Evolutionary conservation across 2,888 invertebrate genomes (phyloP).

Genomic region (Drosophila seclusa): DNA sequence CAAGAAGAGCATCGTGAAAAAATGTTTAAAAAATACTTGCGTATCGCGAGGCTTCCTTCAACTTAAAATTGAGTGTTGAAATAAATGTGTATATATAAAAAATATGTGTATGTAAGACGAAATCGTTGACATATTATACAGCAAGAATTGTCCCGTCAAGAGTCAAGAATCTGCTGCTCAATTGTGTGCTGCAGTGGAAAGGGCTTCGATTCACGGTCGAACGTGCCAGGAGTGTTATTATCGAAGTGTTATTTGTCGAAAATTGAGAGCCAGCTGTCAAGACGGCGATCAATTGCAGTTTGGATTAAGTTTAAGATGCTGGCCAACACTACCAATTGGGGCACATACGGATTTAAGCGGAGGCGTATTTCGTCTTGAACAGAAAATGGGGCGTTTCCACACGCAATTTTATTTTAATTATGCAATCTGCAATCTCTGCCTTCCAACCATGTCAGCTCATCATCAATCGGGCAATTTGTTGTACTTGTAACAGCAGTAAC

Average conservation of each 20-base stretch:
- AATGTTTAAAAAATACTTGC: not conserved
- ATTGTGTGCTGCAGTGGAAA: conserved; percentile 31
- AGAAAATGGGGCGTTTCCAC: conserved; percentile 45
- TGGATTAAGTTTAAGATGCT: conserved; percentile 1
- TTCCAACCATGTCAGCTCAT: conserved; percentile 61
- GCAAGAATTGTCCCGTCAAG: conserved; percentile 33
- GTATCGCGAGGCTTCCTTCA: not conserved
- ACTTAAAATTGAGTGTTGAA: conserved; percentile 46
- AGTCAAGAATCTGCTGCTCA: conserved; percentile 10
- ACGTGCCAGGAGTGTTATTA: not conserved
- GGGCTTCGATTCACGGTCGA: conserved; percentile 17
- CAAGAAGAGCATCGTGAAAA: not conserved
- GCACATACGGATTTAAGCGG: conserved; percentile 34
- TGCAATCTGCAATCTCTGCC: conserved; percentile 60
- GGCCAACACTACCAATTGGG: conserved; percentile 14
- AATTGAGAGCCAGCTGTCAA: conserved; percentile 36
- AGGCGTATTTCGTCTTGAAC: conserved; percentile 19
- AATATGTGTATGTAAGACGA: not conserved
- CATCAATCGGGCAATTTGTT: conserved; percentile 60
- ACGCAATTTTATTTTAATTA: conserved; percentile 66
- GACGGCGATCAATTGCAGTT: conserved; percentile 24
- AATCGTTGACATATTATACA: conserved; percentile 25
- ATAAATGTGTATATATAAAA: conserved; percentile 10
- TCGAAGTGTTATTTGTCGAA: conserved; percentile 54
- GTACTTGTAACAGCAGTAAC: conserved; percentile 33